Percentiles rank a stretch among this genome's conserved stretches.
phyloP scores from a whole-genome alignment of 2,888 invertebrate species.

The Parasteatoda lunata region DNA sequence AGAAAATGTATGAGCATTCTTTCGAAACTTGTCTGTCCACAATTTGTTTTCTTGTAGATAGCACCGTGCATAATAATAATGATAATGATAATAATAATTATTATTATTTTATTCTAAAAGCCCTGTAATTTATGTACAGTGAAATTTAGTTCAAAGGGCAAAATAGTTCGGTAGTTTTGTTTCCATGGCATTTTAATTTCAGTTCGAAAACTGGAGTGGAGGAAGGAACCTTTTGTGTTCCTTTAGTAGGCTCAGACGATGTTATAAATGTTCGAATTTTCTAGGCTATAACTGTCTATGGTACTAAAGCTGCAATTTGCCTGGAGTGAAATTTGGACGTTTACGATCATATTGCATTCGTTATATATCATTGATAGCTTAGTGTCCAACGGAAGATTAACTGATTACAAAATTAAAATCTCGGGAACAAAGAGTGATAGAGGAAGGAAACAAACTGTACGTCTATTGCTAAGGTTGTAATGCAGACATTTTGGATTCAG shows the following conservation, averaged over 20 bases:
- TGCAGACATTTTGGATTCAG: not conserved
- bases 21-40: slow-evolving; percentile 34
- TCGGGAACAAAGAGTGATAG: not conserved
- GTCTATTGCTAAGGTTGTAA: not conserved
- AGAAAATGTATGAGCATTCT: slow-evolving; percentile 53
- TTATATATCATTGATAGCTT: no score
- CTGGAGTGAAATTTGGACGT: slow-evolving; percentile 2
- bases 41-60: slow-evolving; percentile 58
- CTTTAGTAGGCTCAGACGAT: not conserved
- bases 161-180: slow-evolving; percentile 53
- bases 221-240: slow-evolving; percentile 2
- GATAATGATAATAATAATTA: slow-evolving; percentile 15
- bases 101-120: slow-evolving; percentile 51
- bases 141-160: slow-evolving; percentile 30
- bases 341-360: not conserved
- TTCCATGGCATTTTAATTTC: slow-evolving; percentile 35
- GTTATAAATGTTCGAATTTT: not conserved
- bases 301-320: not conserved
- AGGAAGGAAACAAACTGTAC: not conserved
- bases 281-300: slow-evolving; percentile 1
- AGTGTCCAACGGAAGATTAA: not conserved
- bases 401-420: not conserved
- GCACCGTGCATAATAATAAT: slow-evolving; percentile 47
- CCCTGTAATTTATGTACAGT: slow-evolving; percentile 55
- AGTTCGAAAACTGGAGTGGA: slow-evolving; percentile 44